Percentiles rank a stretch among this genome's conserved stretches.
Evolutionary conservation across 2,888 invertebrate species (phyloP).

Genomic region (Asteroscopus sphinx): DNA sequence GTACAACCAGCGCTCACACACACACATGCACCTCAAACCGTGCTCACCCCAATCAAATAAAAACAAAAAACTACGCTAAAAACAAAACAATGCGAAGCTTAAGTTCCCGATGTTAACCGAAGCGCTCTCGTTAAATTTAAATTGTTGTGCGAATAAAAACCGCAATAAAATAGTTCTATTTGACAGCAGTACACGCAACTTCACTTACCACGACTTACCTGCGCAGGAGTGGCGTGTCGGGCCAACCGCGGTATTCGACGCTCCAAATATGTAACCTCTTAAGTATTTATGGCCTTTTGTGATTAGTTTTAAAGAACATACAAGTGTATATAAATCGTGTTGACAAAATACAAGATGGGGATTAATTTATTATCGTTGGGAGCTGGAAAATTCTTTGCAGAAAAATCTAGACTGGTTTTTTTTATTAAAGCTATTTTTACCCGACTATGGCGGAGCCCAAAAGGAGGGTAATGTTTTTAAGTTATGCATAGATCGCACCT

Average conservation of each 20-base stretch:
- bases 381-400: slow-evolving; percentile 12
- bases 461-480: no score
- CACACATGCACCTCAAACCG: no score
- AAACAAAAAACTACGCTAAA: slow-evolving; percentile 45
- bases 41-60: no score
- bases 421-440: background rate
- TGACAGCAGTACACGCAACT: slow-evolving; percentile 85
- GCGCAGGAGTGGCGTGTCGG: slow-evolving; percentile 77
- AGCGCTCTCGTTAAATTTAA: slow-evolving; percentile 74
- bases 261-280: slow-evolving; percentile 69
- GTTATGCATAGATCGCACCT: slow-evolving; percentile 3
- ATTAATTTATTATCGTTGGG: slow-evolving; percentile 29
- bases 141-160: slow-evolving; percentile 75
- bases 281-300: slow-evolving; percentile 66
- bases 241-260: slow-evolving; percentile 69
- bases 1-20: no score
- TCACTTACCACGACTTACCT: slow-evolving; percentile 87
- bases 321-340: slow-evolving; percentile 40
- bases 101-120: slow-evolving; percentile 65
- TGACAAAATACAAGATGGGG: slow-evolving; percentile 45
- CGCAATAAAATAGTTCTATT: slow-evolving; percentile 82
- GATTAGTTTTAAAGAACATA: slow-evolving; percentile 47
- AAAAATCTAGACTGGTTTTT: slow-evolving; percentile 20
- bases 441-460: no score
- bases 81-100: slow-evolving; percentile 46